Evolutionary conservation across 2,797 vertebrate species (phyloP).

Genomic region (Rhynchotus rufescens): DNA sequence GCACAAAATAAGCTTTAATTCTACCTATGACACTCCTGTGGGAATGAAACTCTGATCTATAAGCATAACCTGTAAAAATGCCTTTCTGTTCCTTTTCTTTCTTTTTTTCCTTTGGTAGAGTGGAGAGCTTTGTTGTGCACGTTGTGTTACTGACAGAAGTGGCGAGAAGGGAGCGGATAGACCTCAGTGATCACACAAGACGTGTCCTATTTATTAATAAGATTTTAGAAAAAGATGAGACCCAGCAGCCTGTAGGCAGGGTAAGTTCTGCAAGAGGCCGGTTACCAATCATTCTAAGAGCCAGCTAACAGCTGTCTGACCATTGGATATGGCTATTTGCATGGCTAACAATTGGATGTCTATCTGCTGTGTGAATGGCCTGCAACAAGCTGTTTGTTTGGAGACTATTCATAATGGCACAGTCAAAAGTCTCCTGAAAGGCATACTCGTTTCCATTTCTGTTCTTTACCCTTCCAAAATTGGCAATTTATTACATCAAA

Average conservation of each 20-base stretch:
- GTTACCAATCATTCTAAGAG: conserved; percentile 75
- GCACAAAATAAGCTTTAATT: conserved; percentile 22
- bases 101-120: neutral
- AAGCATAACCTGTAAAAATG: neutral
- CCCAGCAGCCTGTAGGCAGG: conserved; percentile 54
- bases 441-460: conserved; percentile 79
- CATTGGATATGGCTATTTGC: conserved; percentile 79
- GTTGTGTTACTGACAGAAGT: neutral
- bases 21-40: neutral
- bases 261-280: conserved; percentile 57
- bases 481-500: conserved; percentile 81
- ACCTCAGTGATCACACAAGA: conserved; percentile 14
- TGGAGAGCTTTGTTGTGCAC: neutral
- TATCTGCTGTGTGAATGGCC: conserved; percentile 74
- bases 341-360: conserved; percentile 79
- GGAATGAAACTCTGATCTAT: neutral
- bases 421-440: conserved; percentile 78
- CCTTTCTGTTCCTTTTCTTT: conserved; percentile 5
- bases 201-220: conserved; percentile 69
- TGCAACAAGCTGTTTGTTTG: conserved; percentile 78
- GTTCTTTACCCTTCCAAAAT: conserved; percentile 78
- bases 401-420: conserved; percentile 77
- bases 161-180: neutral
- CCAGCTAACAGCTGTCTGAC: conserved; percentile 78
- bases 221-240: conserved; percentile 68